Conservation (phyloP, 2,797 vertebrate genomes). For the Phaenicophaeus curvirostris region DNA sequence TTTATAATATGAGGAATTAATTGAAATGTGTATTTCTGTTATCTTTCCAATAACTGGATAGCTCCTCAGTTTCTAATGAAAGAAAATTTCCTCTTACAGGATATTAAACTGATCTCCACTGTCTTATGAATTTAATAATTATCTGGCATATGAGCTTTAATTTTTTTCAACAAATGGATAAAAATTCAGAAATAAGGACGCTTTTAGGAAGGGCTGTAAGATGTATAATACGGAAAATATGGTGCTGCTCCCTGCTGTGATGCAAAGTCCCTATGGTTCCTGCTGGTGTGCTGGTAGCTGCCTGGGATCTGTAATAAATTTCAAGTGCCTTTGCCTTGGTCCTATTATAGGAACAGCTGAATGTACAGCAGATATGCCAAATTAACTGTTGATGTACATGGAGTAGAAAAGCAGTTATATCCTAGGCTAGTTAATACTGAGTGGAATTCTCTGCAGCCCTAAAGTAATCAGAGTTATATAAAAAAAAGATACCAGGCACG, state of each 20-base stretch:
- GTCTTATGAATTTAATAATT: conserved; percentile 15
- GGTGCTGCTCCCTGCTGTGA: background rate
- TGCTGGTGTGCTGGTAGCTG: background rate
- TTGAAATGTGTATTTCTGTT: conserved; percentile 61
- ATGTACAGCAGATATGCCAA: background rate
- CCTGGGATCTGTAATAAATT: background rate
- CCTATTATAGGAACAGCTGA: background rate
- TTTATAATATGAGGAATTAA: conserved; percentile 49
- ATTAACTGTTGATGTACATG: background rate
- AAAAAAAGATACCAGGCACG: background rate
- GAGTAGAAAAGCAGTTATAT: background rate
- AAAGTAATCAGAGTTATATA: background rate
- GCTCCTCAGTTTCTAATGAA: conserved; percentile 30
- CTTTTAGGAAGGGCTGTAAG: background rate
- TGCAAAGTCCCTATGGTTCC: background rate
- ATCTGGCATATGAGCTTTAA: background rate
- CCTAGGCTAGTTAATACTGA: background rate
- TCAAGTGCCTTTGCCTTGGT: background rate
- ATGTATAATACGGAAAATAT: background rate
- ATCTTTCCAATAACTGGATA: conserved; percentile 38
- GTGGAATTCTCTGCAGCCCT: background rate
- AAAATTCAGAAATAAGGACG: background rate
- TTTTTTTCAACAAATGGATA: background rate
- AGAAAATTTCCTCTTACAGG: conserved; percentile 26
- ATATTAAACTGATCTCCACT: conserved; percentile 38